Percentiles rank a stretch among this genome's conserved stretches.
phyloP scores from a whole-genome alignment of 2,888 invertebrate species.

The Parasteatoda lunata region DNA sequence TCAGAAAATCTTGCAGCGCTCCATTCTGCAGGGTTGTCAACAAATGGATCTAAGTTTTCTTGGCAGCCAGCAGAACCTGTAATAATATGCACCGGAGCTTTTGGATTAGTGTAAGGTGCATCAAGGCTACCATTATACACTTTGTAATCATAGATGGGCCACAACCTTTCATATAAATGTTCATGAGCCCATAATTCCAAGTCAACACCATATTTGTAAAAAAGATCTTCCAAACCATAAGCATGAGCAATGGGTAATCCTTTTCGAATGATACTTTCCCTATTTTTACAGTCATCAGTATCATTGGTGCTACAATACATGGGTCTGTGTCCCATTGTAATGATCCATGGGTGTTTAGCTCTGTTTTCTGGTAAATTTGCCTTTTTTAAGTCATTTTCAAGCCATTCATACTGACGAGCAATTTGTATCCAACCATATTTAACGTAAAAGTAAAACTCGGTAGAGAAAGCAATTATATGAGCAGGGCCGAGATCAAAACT shows the following conservation, averaged over 20 bases:
- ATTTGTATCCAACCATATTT: conserved; percentile 88
- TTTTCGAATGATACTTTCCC: conserved; percentile 68
- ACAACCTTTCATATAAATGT: conserved; percentile 96
- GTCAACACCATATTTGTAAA: conserved; percentile 93
- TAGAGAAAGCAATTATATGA: conserved; percentile 92
- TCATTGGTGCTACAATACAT: conserved; percentile 93
- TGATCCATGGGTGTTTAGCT: conserved; percentile 84
- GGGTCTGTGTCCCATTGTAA: conserved; percentile 88
- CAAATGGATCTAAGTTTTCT: conserved; percentile 87
- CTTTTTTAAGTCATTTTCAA: conserved; percentile 84
- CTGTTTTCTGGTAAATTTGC: conserved; percentile 86
- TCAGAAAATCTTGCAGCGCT: conserved; percentile 89
- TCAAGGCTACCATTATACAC: conserved; percentile 79
- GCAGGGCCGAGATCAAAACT: conserved; percentile 92
- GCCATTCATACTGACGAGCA: conserved; percentile 88
- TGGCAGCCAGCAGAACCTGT: conserved; percentile 78
- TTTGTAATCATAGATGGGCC: conserved; percentile 88
- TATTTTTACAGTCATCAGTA: conserved; percentile 82
- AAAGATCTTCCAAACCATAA: conserved; percentile 84
- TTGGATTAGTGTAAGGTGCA: conserved; percentile 83
- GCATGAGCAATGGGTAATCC: conserved; percentile 54
- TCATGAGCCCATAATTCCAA: conserved; percentile 97
- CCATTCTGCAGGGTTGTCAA: conserved; percentile 81
- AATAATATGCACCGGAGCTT: conserved; percentile 92
- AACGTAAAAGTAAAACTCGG: conserved; percentile 94